These are phyloP conservation scores for Micromesistius poutassou DNA, from an alignment of 2,797 vertebrate genomes.

Conservation along the genomic window DNA sequence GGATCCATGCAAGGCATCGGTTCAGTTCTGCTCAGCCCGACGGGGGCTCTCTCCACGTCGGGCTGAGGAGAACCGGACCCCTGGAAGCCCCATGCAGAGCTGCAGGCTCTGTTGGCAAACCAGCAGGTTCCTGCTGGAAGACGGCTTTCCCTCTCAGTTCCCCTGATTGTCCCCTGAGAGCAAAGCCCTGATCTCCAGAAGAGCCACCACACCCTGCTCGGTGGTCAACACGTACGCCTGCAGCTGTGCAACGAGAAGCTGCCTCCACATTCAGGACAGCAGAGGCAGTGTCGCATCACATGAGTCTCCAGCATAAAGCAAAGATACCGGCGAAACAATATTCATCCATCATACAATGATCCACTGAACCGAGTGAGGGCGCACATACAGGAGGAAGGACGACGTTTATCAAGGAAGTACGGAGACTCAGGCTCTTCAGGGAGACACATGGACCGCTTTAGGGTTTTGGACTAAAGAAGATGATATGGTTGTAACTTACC, in stretches of 20 bases:
- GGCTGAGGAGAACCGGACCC: constrained; percentile 42
- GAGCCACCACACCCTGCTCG: constrained; percentile 25
- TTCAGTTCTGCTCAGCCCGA: neutral
- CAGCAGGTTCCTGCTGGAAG: constrained; percentile 17
- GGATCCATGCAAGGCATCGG: constrained; percentile 65
- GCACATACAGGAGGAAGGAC: neutral
- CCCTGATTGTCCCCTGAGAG: neutral
- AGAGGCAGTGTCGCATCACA: constrained; percentile 31
- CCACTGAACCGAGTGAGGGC: neutral
- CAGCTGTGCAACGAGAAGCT: constrained; percentile 34
- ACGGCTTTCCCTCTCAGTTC: neutral
- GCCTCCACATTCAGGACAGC: neutral
- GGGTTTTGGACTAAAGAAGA: neutral
- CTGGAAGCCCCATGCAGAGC: constrained; percentile 58
- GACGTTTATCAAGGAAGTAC: constrained; percentile 35
- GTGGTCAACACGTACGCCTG: constrained; percentile 45
- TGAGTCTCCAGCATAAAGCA: constrained; percentile 67
- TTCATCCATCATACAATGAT: neutral
- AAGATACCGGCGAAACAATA: constrained; percentile 39
- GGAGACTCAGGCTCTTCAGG: neutral
- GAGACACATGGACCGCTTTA: neutral
- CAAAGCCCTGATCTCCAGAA: neutral
- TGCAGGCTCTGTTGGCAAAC: constrained; percentile 49
- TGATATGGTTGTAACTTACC: constrained; percentile 75
- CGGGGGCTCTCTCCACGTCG: neutral